Conservation (phyloP, 2,113 vertebrate genomes). For the Entosphenus tridentatus region DNA sequence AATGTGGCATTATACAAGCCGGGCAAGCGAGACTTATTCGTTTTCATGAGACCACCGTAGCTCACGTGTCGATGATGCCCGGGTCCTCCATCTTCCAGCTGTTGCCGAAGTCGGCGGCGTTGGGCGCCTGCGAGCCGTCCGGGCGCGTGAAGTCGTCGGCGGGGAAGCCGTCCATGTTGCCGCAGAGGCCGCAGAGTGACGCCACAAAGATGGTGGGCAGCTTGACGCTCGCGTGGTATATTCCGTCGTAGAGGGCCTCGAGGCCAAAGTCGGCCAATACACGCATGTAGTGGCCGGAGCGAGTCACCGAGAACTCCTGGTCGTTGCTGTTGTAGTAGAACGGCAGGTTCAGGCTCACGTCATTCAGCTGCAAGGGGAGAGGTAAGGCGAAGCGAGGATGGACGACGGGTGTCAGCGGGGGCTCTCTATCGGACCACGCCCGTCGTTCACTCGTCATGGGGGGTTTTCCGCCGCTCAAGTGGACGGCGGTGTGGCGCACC, state of each 20-base stretch:
- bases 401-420: too few relatives aligned
- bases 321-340: background rate
- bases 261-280: background rate
- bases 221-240: background rate
- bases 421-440: too few relatives aligned
- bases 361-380: background rate
- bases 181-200: constrained; percentile 2
- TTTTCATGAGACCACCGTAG: too few relatives aligned
- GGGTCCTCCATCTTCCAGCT: constrained; percentile 1
- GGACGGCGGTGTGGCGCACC: too few relatives aligned
- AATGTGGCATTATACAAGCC: too few relatives aligned
- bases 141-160: background rate
- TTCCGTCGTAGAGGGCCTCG: background rate
- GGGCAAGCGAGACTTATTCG: too few relatives aligned
- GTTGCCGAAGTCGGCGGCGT: background rate
- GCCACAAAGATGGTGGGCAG: background rate
- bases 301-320: background rate
- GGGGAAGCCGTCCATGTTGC: background rate
- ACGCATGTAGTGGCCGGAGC: background rate
- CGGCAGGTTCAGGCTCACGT: background rate
- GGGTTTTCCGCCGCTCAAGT: too few relatives aligned
- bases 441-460: too few relatives aligned
- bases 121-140: background rate
- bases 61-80: too few relatives aligned
- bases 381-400: background rate